Percentiles rank a stretch among this genome's conserved stretches.
phyloP scores from a whole-genome alignment of 1,140 invertebrate species.

The Asobara japonica region DNA sequence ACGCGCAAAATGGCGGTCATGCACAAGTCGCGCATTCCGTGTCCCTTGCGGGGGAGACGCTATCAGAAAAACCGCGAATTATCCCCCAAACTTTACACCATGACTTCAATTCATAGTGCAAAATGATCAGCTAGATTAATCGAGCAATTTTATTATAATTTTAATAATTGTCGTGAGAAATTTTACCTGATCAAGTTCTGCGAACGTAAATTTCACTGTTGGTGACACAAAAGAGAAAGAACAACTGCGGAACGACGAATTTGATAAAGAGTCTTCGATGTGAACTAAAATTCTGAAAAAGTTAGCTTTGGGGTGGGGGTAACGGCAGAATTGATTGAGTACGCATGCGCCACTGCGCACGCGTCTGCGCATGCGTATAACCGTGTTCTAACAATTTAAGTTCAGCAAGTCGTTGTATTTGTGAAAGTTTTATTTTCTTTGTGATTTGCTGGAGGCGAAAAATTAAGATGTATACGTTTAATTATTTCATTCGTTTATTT shows the following conservation, averaged over 20 bases:
- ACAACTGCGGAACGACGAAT: conserved; percentile 6
- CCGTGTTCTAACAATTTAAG: too few species aligned
- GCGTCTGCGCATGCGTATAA: too few species aligned
- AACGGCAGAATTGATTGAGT: too few species aligned
- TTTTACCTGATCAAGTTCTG: background rate
- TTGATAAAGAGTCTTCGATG: conserved; percentile 9
- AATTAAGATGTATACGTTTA: too few species aligned
- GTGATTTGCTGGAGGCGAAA: too few species aligned
- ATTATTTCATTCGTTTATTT: too few species aligned
- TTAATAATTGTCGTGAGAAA: background rate
- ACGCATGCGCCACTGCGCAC: background rate
- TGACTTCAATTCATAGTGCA: too few species aligned
- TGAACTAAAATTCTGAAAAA: conserved; percentile 30
- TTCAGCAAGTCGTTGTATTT: too few species aligned
- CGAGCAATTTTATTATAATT: too few species aligned
- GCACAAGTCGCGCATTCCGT: conserved; percentile 41
- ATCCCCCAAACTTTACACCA: background rate
- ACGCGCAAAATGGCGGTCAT: conserved; percentile 61
- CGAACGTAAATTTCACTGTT: conserved; percentile 15
- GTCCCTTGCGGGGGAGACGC: conserved; percentile 48
- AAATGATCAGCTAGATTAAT: too few species aligned
- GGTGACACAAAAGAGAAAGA: conserved; percentile 23
- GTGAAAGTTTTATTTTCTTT: too few species aligned
- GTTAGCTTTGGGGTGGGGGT: background rate
- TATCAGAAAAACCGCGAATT: conserved; percentile 26